Conservation (phyloP, 2,888 invertebrate genomes). For the Buathra laborator region DNA sequence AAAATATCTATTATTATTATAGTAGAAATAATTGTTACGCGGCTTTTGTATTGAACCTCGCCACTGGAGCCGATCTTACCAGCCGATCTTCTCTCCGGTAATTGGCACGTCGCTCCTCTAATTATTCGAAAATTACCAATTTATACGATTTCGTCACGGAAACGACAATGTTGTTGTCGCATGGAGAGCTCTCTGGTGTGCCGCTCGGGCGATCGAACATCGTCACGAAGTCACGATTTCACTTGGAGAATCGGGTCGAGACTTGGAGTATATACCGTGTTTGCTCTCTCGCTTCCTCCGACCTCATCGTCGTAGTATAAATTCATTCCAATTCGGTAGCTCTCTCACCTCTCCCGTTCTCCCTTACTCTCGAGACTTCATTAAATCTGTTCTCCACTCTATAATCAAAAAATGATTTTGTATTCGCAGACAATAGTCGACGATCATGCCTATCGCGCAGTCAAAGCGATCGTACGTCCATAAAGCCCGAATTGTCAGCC, state of each 20-base stretch:
- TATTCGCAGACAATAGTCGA: slow-evolving; percentile 61
- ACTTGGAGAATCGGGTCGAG: slow-evolving; percentile 59
- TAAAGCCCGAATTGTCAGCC: slow-evolving; percentile 85
- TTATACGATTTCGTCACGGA: slow-evolving; percentile 41
- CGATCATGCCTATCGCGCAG: slow-evolving; percentile 81
- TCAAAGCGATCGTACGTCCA: slow-evolving; percentile 85
- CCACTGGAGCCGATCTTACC: background rate
- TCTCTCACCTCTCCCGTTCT: background rate
- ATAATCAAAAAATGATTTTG: background rate
- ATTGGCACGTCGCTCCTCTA: background rate
- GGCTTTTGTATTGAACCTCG: too few species aligned
- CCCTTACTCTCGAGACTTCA: background rate
- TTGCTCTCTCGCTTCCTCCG: slow-evolving; percentile 3
- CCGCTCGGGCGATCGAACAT: slow-evolving; percentile 30
- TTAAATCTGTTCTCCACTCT: background rate
- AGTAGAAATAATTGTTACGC: too few species aligned
- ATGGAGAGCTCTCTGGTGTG: background rate
- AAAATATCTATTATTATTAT: too few species aligned
- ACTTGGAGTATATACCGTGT: background rate
- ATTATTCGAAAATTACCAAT: slow-evolving; percentile 45
- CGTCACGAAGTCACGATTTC: slow-evolving; percentile 53
- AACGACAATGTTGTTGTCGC: slow-evolving; percentile 16
- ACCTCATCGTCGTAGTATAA: background rate
- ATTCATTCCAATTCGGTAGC: background rate
- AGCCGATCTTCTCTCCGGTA: background rate